Evolutionary conservation across 2,113 vertebrate species (phyloP).

Genomic region (Enhydra lutris): DNA sequence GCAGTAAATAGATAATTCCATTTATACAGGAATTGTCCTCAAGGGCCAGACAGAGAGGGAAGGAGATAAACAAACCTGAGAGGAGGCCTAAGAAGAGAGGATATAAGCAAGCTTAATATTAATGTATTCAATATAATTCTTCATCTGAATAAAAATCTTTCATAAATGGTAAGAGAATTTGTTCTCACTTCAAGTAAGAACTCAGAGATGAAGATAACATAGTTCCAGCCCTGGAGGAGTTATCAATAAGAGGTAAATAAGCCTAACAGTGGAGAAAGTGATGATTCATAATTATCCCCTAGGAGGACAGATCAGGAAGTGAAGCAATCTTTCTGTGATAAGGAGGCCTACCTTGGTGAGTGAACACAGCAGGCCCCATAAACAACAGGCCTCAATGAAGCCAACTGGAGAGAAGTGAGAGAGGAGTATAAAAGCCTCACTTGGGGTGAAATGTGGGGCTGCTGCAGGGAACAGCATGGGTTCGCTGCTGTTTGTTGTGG

Average conservation of each 20-base stretch:
- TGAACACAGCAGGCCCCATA: background rate
- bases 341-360: background rate
- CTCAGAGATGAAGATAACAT: background rate
- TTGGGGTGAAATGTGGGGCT: background rate
- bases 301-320: background rate
- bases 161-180: background rate
- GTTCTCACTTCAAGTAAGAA: constrained; percentile 29
- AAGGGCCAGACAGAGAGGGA: background rate
- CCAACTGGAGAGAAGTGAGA: background rate
- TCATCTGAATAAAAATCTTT: constrained; percentile 6
- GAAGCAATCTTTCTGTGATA: background rate
- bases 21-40: background rate
- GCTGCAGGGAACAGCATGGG: background rate
- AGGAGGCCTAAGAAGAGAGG: background rate
- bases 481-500: background rate
- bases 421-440: background rate
- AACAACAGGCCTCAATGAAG: background rate
- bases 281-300: constrained; percentile 21
- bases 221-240: background rate
- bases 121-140: background rate
- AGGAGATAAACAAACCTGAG: background rate
- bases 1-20: background rate
- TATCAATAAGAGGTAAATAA: background rate
- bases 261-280: background rate
- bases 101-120: background rate